These are phyloP conservation scores for Takifugu rubripes DNA, from an alignment of 2,797 vertebrate species.

Conservation along the genomic window DNA sequence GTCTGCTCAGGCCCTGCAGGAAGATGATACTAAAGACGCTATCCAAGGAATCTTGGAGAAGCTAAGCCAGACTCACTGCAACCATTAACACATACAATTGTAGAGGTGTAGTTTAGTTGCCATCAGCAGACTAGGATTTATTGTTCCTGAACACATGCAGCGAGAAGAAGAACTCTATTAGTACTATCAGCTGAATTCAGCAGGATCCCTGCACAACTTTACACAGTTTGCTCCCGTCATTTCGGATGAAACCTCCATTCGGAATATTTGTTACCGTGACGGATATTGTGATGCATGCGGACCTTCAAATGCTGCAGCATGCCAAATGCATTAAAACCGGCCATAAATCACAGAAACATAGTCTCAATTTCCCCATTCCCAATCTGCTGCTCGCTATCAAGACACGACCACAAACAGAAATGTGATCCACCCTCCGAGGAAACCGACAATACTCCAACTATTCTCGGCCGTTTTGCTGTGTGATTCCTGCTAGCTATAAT, in stretches of 20 bases:
- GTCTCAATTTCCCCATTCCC: conserved; percentile 20
- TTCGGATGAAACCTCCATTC: conserved; percentile 23
- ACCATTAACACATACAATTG: no score
- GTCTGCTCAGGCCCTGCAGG: conserved; percentile 46
- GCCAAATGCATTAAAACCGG: conserved; percentile 29
- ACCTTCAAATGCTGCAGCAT: conserved; percentile 9
- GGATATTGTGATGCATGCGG: conserved; percentile 3
- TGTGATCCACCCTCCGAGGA: conserved; percentile 30
- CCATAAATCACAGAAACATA: conserved; percentile 51
- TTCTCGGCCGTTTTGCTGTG: conserved; percentile 35
- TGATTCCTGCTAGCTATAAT: conserved; percentile 61
- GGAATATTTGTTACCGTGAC: conserved; percentile 20
- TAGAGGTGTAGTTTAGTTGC: conserved; percentile 25
- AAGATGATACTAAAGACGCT: conserved; percentile 2
- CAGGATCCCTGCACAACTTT: no score
- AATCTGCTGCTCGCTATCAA: conserved; percentile 30
- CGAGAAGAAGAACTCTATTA: no score
- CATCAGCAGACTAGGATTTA: conserved; percentile 15
- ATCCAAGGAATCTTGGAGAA: no score
- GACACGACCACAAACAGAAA: conserved; percentile 63
- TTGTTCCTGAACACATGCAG: no score
- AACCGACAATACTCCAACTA: conserved; percentile 33
- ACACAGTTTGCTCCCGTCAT: neutral
- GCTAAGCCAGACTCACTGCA: no score
- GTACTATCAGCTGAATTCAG: no score